These are phyloP conservation scores for Calcarius lapponicus DNA, from an alignment of 2,797 vertebrate genomes.

Conservation along the genomic window DNA sequence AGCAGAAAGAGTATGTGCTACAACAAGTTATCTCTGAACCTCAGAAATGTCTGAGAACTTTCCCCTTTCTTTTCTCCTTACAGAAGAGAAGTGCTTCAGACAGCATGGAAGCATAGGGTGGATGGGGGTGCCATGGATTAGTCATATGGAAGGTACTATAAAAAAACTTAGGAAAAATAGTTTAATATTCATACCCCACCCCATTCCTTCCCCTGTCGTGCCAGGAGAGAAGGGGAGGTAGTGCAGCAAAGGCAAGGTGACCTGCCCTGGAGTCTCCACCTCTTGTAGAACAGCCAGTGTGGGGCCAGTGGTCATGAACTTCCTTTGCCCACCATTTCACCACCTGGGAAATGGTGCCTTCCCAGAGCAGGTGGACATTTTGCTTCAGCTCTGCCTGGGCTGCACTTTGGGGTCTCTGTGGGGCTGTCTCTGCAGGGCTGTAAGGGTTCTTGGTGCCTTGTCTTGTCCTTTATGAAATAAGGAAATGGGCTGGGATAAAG, in stretches of 20 bases:
- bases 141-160: neutral
- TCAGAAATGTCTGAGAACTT: neutral
- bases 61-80: neutral
- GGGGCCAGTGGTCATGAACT: neutral
- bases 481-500: neutral
- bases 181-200: neutral
- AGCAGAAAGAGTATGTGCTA: neutral
- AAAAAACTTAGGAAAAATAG: neutral
- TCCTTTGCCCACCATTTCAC: neutral
- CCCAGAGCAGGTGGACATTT: fast-evolving
- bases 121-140: neutral
- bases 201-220: neutral
- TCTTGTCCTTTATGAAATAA: neutral
- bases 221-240: neutral
- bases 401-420: fast-evolving
- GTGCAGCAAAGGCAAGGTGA: neutral
- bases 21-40: neutral
- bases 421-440: neutral
- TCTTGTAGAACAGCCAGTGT: fast-evolving
- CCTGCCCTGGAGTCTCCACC: neutral
- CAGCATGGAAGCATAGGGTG: neutral
- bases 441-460: neutral
- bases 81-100: neutral
- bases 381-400: neutral
- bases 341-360: neutral